A percentile compares a stretch with the other conserved stretches of the same genome.
Conservation (phyloP, 1,140 invertebrate genomes). For the Drosophila parabipectinata region DNA sequence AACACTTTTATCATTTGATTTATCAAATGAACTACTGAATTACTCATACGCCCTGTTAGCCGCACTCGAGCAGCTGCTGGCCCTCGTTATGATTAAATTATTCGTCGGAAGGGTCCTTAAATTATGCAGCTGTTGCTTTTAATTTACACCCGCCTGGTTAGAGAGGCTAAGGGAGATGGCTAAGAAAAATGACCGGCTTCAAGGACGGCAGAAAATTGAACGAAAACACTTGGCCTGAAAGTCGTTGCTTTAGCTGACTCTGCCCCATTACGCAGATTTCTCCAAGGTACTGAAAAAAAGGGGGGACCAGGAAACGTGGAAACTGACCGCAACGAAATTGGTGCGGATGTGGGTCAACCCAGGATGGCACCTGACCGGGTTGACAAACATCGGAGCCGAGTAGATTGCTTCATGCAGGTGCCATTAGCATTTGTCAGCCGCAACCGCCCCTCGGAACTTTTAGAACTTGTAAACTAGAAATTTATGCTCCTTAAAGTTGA, state of each 20-base stretch:
- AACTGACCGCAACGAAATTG: slow-evolving; percentile 31
- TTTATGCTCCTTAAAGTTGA: slow-evolving; percentile 14
- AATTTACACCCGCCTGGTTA: slow-evolving; percentile 67
- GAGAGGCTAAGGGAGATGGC: slow-evolving; percentile 5
- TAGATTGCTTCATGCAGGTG: slow-evolving; percentile 9
- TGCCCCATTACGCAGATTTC: slow-evolving; percentile 65
- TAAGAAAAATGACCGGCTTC: slow-evolving; percentile 53
- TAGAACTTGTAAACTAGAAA: slow-evolving; percentile 1
- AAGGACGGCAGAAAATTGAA: slow-evolving; percentile 27
- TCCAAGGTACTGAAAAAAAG: slow-evolving; percentile 46
- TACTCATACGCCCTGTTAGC: slow-evolving; percentile 55
- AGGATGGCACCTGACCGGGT: slow-evolving; percentile 27
- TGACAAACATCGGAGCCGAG: slow-evolving; percentile 7
- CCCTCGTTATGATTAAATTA: slow-evolving; percentile 66
- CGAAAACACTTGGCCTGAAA: slow-evolving; percentile 42
- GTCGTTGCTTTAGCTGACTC: slow-evolving; percentile 29
- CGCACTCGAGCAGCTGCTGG: slow-evolving; percentile 16
- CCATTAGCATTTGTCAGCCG: slow-evolving; percentile 27
- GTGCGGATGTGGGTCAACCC: slow-evolving; percentile 15
- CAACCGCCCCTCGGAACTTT: background rate
- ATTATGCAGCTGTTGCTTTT: slow-evolving; percentile 61
- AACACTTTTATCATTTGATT: slow-evolving; percentile 47
- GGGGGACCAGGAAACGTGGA: background rate
- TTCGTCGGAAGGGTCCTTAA: slow-evolving; percentile 21
- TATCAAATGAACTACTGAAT: slow-evolving; percentile 45